A percentile compares a stretch with the other conserved stretches of the same genome.
These are phyloP conservation scores for Drosophila ambigua DNA, from an alignment of 1,140 invertebrate species.

Conservation along the genomic window DNA sequence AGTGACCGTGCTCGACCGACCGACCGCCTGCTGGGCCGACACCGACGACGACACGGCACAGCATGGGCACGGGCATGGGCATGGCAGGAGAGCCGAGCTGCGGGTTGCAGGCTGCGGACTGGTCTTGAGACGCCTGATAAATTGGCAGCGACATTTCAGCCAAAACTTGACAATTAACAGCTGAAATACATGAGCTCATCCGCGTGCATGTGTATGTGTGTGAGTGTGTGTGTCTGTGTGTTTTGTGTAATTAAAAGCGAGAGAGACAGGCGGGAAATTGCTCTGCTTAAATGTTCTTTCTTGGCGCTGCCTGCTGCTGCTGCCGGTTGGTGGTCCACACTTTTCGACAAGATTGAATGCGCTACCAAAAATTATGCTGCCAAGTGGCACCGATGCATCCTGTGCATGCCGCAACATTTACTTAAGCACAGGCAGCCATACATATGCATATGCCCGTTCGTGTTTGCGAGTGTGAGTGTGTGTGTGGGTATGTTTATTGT, in stretches of 20 bases:
- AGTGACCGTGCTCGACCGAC: background rate
- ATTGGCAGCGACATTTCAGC: constrained; percentile 80
- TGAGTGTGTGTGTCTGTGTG: constrained; percentile 6
- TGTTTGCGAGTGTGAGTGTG: constrained; percentile 10
- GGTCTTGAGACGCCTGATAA: constrained; percentile 62
- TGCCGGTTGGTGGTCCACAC: constrained; percentile 65
- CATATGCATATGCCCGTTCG: background rate
- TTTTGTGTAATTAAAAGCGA: constrained; percentile 72
- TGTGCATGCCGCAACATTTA: constrained; percentile 37
- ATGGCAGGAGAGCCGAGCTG: constrained; percentile 7
- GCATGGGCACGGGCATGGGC: constrained; percentile 17
- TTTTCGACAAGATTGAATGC: constrained; percentile 72
- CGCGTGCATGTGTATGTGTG: constrained; percentile 16
- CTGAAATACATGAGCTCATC: constrained; percentile 44
- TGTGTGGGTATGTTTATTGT: constrained; percentile 35
- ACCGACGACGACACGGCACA: constrained; percentile 24
- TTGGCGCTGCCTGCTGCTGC: constrained; percentile 16
- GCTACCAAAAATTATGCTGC: constrained; percentile 69
- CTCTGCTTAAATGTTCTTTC: constrained; percentile 64
- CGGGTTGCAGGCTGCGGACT: background rate
- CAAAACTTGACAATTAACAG: constrained; percentile 77
- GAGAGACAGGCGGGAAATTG: constrained; percentile 70
- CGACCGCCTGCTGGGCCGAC: constrained; percentile 36
- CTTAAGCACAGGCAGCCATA: constrained; percentile 23
- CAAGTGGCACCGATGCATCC: constrained; percentile 42